Percentiles rank a stretch among this genome's conserved stretches.
These are phyloP conservation scores for Rhyacichthys aspro DNA, from an alignment of 2,797 vertebrate species.

Conservation along the genomic window DNA sequence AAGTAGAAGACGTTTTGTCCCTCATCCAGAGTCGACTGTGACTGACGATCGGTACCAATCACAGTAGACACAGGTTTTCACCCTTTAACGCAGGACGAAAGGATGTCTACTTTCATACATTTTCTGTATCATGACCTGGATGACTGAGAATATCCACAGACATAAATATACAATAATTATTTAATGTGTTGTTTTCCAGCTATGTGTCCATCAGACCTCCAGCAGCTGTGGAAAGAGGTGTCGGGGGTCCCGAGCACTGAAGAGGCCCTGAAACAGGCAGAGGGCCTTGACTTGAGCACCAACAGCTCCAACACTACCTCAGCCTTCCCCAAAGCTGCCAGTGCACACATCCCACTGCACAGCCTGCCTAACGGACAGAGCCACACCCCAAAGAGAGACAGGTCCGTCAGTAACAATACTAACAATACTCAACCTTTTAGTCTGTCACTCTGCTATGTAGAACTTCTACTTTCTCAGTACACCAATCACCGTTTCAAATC, in stretches of 20 bases:
- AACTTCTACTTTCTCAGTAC: too few species aligned
- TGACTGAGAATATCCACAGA: too few species aligned
- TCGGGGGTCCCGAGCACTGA: conserved; percentile 88
- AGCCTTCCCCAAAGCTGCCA: conserved; percentile 93
- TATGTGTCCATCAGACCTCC: conserved; percentile 97
- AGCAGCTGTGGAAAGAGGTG: conserved; percentile 98
- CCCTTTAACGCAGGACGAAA: too few species aligned
- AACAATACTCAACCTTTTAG: neutral
- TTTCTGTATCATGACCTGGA: too few species aligned
- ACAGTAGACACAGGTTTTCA: too few species aligned
- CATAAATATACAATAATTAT: too few species aligned
- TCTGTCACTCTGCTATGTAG: too few species aligned
- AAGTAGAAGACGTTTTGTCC: too few species aligned
- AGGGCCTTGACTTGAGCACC: conserved; percentile 97
- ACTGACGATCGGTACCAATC: too few species aligned
- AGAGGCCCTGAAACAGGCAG: conserved; percentile 91
- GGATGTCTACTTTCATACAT: too few species aligned
- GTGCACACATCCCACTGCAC: conserved; percentile 93
- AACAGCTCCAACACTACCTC: conserved; percentile 98
- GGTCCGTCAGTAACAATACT: conserved; percentile 72
- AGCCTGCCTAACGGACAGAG: conserved; percentile 94
- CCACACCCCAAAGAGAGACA: conserved; percentile 98
- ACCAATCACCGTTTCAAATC: too few species aligned
- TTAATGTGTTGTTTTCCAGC: conserved; percentile 66
- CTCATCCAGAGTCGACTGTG: too few species aligned